Evolutionary conservation across 2,113 vertebrate genomes (phyloP), one percentile per base, ranked within the genome.

Genomic region (Myotis lucifugus): DNA sequence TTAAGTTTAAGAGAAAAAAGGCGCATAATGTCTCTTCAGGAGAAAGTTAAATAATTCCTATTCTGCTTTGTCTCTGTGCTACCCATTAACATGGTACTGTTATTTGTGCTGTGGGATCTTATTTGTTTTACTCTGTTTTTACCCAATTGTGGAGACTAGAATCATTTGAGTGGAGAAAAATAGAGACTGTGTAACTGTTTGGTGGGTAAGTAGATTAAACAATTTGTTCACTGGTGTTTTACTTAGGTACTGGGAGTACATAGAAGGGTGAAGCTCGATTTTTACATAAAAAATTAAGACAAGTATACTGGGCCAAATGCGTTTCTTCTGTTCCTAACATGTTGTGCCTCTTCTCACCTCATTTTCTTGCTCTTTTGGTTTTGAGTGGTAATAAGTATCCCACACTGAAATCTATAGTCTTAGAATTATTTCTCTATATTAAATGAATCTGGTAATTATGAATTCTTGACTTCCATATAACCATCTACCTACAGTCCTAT

Each of bases 321-420:
- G 1, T n/a, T 93, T 78, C 79, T 91, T 40, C n/a, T 77, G 79
- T 97, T 95, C 56, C 42, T 94, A 96, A 96, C 92, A 88, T 81
- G 34, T 25, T 59, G 4, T 48, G 29, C 27, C n/a, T 67, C 83
- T 85, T 92, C 13, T 90, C 83, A 91, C 93, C n/a, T 66, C 85
- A 92, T 97, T 96, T 93, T 61, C 52, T 92, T 85, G 88, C 1
- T 34, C 74, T 85, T 69, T 96, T 95, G 89, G 40, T 93, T 97
- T 96, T 92, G 50, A n/a, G n/a, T 29, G 14, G 52, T 95, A 91
- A 97, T 86, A 92, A 8, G 95, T 92, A 87, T 72, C 64, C 48
- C 54, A 83, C 59, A 34, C 21, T 84, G 48, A 84, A 42, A 89
- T 82, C 76, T 72, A 56, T 88, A 70, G 79, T 70, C 91, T 95